Evolutionary conservation across 2,113 vertebrate genomes (phyloP).

Genomic region (Aegithalos caudatus): DNA sequence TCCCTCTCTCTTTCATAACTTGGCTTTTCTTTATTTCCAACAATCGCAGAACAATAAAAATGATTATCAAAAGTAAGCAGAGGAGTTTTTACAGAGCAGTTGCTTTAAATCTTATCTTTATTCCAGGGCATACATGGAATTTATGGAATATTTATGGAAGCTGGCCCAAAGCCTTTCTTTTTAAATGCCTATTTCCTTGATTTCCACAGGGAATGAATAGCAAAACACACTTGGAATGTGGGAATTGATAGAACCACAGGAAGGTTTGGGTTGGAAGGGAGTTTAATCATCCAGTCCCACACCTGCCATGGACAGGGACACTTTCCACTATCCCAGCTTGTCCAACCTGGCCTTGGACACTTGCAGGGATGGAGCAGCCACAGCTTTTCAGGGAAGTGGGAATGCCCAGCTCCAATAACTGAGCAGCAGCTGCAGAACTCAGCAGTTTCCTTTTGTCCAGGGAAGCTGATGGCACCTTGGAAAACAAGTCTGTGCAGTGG

Average conservation of each 20-base stretch:
- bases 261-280: background rate
- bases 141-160: background rate
- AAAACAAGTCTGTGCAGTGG: fast-evolving
- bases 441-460: too few species aligned
- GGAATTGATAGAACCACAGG: background rate
- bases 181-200: background rate
- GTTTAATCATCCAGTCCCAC: background rate
- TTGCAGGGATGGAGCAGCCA: background rate
- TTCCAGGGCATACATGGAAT: background rate
- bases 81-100: background rate
- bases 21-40: background rate
- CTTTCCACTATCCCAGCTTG: background rate
- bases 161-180: background rate
- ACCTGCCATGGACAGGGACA: background rate
- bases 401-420: background rate
- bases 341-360: background rate
- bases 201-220: background rate
- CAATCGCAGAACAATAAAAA: background rate
- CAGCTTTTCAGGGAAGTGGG: background rate
- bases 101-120: background rate
- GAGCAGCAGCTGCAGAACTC: background rate
- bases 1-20: background rate
- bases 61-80: background rate
- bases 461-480: background rate
- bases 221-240: background rate